Evolutionary conservation across 2,797 vertebrate species (phyloP).

Genomic region (Pipistrellus pygmaeus): DNA sequence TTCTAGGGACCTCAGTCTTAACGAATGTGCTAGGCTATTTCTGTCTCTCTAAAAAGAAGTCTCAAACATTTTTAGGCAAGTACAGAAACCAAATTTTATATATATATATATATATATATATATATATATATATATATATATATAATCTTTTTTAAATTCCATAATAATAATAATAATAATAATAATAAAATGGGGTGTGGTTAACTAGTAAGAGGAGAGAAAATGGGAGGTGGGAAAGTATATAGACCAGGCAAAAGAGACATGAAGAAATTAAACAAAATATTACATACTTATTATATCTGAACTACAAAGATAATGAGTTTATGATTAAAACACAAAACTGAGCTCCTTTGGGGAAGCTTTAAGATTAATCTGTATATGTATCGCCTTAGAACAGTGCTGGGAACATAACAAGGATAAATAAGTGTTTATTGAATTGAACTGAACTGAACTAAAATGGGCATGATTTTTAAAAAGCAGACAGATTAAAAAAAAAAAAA

Average conservation of each 20-base stretch:
- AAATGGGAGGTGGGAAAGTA: neutral
- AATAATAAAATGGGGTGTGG: neutral
- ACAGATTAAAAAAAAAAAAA: neutral
- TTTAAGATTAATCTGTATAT: constrained; percentile 11
- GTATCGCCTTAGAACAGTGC: neutral
- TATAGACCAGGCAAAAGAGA: neutral
- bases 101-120: neutral
- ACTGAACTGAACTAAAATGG: constrained; percentile 23
- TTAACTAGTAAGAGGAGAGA: neutral
- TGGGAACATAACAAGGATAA: neutral
- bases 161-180: constrained; percentile 27
- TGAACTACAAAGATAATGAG: constrained; percentile 35
- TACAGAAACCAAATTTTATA: neutral
- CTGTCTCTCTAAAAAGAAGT: neutral
- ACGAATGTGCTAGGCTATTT: neutral
- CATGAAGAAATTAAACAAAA: constrained; percentile 12
- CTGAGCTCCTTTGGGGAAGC: neutral
- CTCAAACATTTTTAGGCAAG: neutral
- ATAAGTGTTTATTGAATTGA: neutral
- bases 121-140: neutral
- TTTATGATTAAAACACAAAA: constrained; percentile 28
- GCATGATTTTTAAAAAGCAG: neutral
- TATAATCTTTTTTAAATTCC: constrained; percentile 45
- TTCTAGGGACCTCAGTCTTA: neutral
- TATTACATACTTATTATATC: neutral